phyloP scores from a whole-genome alignment of 1,140 invertebrate genomes.

The Spodoptera frugiperda region DNA sequence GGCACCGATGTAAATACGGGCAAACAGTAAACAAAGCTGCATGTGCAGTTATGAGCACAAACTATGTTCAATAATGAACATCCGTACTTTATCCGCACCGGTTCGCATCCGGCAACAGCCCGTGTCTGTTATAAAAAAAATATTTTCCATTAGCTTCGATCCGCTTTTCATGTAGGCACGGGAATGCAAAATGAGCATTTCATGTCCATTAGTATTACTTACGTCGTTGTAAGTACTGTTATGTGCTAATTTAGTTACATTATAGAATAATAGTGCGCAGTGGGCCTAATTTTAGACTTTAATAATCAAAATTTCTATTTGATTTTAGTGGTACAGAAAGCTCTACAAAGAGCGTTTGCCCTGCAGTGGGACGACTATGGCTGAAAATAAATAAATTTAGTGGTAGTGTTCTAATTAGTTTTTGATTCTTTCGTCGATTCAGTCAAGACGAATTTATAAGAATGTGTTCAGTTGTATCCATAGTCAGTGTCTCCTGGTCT shows the following conservation, averaged over 20 bases:
- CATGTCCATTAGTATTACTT: constrained; percentile 63
- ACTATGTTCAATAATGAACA: constrained; percentile 67
- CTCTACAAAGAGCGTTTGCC: too few species aligned
- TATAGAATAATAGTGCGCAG: too few species aligned
- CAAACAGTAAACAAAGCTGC: constrained; percentile 18
- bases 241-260: neutral
- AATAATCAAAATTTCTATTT: too few species aligned
- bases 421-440: too few species aligned
- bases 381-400: too few species aligned
- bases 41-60: constrained; percentile 48
- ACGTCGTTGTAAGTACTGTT: constrained; percentile 42
- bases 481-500: too few species aligned
- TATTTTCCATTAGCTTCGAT: constrained; percentile 65
- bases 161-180: constrained; percentile 49
- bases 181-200: constrained; percentile 50
- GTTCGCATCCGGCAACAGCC: constrained; percentile 54
- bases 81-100: constrained; percentile 55
- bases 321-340: too few species aligned
- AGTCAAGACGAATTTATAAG: too few species aligned
- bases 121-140: constrained; percentile 54
- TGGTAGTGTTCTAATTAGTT: too few species aligned
- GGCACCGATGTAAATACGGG: neutral
- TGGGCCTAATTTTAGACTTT: too few species aligned
- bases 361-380: too few species aligned
- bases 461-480: too few species aligned